These are phyloP conservation scores for Drosophila pruinosa DNA, from an alignment of 1,140 invertebrate species.

Conservation along the genomic window DNA sequence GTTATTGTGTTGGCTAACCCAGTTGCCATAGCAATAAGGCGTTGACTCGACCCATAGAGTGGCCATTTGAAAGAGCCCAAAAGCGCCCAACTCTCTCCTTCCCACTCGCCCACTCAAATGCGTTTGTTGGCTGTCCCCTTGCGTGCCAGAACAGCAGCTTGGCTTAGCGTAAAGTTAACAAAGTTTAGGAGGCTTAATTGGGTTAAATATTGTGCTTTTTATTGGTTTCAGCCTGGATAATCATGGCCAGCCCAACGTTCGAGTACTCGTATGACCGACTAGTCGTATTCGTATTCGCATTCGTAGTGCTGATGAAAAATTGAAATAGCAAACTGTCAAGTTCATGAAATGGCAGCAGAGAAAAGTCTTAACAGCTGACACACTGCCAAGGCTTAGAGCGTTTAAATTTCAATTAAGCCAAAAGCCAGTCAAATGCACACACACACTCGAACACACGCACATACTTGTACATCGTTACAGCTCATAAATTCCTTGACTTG, in stretches of 20 bases:
- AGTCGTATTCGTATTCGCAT: background rate
- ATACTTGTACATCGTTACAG: conserved; percentile 58
- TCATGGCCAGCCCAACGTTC: conserved; percentile 12
- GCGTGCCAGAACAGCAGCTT: conserved; percentile 39
- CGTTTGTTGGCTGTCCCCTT: conserved; percentile 32
- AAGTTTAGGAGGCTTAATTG: conserved; percentile 66
- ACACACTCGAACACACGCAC: background rate
- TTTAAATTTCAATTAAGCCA: conserved; percentile 79
- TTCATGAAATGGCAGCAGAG: conserved; percentile 51
- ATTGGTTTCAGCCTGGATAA: conserved; percentile 58
- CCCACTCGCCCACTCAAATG: conserved; percentile 8
- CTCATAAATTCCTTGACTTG: conserved; percentile 81
- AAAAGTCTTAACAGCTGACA: conserved; percentile 63
- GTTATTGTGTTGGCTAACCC: conserved; percentile 72
- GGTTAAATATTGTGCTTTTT: conserved; percentile 68
- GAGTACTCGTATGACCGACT: background rate
- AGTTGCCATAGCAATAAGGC: conserved; percentile 57
- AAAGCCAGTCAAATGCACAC: conserved; percentile 49
- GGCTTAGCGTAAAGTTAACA: conserved; percentile 50
- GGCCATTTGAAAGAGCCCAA: conserved; percentile 30
- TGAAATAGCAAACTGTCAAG: conserved; percentile 58
- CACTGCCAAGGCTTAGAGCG: conserved; percentile 56
- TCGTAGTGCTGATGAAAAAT: conserved; percentile 24
- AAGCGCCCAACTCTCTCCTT: conserved; percentile 5
- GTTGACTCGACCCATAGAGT: conserved; percentile 22